phyloP scores from a whole-genome alignment of 2,797 vertebrate species.

The Chromis chromis region DNA sequence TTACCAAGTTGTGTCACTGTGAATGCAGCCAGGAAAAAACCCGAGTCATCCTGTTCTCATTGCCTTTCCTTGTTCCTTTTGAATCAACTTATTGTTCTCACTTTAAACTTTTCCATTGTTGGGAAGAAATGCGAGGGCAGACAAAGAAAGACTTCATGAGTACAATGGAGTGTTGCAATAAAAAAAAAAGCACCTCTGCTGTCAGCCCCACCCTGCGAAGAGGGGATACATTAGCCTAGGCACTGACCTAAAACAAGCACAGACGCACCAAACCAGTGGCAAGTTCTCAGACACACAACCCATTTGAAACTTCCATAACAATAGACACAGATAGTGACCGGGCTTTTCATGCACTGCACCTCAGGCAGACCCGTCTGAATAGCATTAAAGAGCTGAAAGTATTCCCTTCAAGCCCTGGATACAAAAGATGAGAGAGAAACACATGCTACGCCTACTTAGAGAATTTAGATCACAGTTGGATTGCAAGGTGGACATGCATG shows the following conservation, averaged over 20 bases:
- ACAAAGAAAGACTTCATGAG: background rate
- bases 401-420: conserved; percentile 27
- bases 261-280: background rate
- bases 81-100: conserved; percentile 45
- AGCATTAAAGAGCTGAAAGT: conserved; percentile 30
- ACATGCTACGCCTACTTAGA: conserved; percentile 1
- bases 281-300: background rate
- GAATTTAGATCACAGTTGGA: conserved; percentile 25
- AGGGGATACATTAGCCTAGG: background rate
- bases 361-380: conserved; percentile 5
- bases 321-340: background rate
- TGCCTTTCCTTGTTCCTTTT: conserved; percentile 1
- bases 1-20: background rate
- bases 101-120: background rate
- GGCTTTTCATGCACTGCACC: conserved; percentile 24
- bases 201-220: conserved; percentile 15
- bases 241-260: background rate
- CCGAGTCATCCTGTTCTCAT: background rate
- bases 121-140: background rate
- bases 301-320: conserved; percentile 45
- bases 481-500: background rate
- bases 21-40: conserved; percentile 4
- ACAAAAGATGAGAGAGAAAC: background rate
- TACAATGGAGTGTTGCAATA: conserved; percentile 15
- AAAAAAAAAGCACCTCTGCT: background rate